These are phyloP conservation scores for Laspeyria flexula DNA, from an alignment of 2,888 invertebrate genomes.

Conservation along the genomic window DNA sequence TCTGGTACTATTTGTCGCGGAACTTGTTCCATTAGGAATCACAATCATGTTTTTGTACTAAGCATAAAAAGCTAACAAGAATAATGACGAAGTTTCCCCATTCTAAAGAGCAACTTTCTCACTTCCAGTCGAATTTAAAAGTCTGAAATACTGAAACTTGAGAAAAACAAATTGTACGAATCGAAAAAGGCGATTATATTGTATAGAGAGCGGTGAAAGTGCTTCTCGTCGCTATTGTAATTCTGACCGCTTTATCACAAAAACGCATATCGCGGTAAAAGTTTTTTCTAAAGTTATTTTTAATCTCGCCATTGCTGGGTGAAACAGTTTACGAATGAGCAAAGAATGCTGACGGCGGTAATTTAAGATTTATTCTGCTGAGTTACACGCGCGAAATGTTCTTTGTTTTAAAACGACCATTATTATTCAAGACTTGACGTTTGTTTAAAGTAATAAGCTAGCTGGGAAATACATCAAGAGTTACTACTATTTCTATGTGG, in stretches of 20 bases:
- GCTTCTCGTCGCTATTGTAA: constrained; percentile 37
- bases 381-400: constrained; percentile 1
- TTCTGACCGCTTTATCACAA: constrained; percentile 40
- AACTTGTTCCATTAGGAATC: constrained; percentile 11
- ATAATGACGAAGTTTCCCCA: constrained; percentile 6
- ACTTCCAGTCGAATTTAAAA: constrained; percentile 7
- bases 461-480: background rate
- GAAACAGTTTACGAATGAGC: constrained; percentile 21
- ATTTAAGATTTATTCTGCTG: constrained; percentile 8
- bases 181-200: constrained; percentile 29
- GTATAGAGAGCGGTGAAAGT: constrained; percentile 36
- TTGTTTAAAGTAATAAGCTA: background rate
- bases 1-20: constrained; percentile 8
- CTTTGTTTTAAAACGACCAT: constrained; percentile 6
- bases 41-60: constrained; percentile 7
- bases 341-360: constrained; percentile 5
- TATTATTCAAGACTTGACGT: background rate
- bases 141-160: constrained; percentile 13
- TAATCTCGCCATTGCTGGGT: constrained; percentile 23
- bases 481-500: background rate
- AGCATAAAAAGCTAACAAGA: constrained; percentile 2
- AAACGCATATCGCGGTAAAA: constrained; percentile 44
- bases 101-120: constrained; percentile 11
- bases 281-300: constrained; percentile 33
- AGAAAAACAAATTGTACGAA: constrained; percentile 16